Percentiles rank a stretch among this genome's conserved stretches.
These are phyloP conservation scores for Cryptocephalus primarius DNA, from an alignment of 2,888 invertebrate species.

Conservation along the genomic window DNA sequence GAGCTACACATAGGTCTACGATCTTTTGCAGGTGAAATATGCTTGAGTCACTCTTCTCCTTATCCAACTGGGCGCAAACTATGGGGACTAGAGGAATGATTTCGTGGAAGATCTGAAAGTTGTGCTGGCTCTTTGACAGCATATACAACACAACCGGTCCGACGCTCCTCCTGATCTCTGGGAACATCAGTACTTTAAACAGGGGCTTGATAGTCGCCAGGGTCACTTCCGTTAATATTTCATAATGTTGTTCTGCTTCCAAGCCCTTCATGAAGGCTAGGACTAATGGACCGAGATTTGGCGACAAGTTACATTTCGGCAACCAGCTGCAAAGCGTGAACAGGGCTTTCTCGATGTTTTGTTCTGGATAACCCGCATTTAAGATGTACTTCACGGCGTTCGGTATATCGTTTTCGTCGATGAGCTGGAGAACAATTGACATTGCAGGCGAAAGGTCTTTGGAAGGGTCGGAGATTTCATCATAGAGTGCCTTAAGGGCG, in stretches of 20 bases:
- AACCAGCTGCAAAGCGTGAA: slow-evolving; percentile 59
- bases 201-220: slow-evolving; percentile 48
- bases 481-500: slow-evolving; percentile 48
- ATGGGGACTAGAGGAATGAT: slow-evolving; percentile 33
- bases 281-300: slow-evolving; percentile 55
- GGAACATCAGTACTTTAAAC: slow-evolving; percentile 45
- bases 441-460: slow-evolving; percentile 47
- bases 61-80: slow-evolving; percentile 44
- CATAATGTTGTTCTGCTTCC: slow-evolving; percentile 31
- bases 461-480: slow-evolving; percentile 42
- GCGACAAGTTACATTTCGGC: slow-evolving; percentile 49
- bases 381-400: slow-evolving; percentile 39
- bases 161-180: slow-evolving; percentile 44
- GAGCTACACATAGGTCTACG: slow-evolving; percentile 45
- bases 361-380: slow-evolving; percentile 33
- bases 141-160: slow-evolving; percentile 55
- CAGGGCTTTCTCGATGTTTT: slow-evolving; percentile 50
- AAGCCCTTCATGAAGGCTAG: slow-evolving; percentile 54
- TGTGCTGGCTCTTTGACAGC: slow-evolving; percentile 49
- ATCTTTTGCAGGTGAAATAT: slow-evolving; percentile 44
- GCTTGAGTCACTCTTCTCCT: slow-evolving; percentile 44
- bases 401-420: slow-evolving; percentile 15
- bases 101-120: slow-evolving; percentile 45
- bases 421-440: slow-evolving; percentile 47
- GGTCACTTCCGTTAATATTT: slow-evolving; percentile 47